Percentiles rank a stretch among this genome's conserved stretches.
Evolutionary conservation across 1,140 invertebrate species (phyloP).

Genomic region (Trichonephila clavata): DNA sequence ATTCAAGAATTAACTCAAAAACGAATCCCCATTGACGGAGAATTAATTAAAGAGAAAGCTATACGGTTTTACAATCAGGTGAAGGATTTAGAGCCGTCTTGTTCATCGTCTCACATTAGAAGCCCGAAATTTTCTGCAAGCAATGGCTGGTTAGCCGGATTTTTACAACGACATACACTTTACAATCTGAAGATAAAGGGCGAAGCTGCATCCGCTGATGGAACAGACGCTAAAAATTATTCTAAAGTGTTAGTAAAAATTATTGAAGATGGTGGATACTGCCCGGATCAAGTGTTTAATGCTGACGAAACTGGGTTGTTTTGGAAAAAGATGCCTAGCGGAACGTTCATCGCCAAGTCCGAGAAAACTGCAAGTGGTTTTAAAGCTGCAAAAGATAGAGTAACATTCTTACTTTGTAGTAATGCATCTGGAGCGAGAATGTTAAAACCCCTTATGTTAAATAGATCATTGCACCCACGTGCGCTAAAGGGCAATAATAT

Average conservation of each 20-base stretch:
- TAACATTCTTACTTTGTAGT: not conserved
- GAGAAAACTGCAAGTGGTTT: conserved; percentile 81
- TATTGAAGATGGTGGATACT: conserved; percentile 80
- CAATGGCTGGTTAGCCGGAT: no score
- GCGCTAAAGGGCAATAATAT: not conserved
- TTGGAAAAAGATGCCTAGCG: conserved; percentile 75
- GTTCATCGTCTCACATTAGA: no score
- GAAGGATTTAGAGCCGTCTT: no score
- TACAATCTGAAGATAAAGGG: no score
- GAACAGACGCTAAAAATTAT: no score
- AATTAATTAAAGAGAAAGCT: no score
- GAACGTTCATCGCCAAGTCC: conserved; percentile 78
- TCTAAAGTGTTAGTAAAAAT: conserved; percentile 79
- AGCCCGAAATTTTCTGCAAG: no score
- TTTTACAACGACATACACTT: no score
- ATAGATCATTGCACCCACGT: conserved; percentile 4
- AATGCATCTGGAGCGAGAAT: conserved; percentile 16
- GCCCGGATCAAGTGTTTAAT: conserved; percentile 81
- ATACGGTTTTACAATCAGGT: no score
- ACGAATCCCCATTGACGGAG: no score
- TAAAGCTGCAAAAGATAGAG: conserved; percentile 81
- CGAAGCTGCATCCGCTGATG: no score
- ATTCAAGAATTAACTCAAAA: no score
- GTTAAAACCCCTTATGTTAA: not conserved
- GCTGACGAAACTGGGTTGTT: conserved; percentile 62